phyloP scores from a whole-genome alignment of 2,113 vertebrate genomes.

The Setophaga coronata region DNA sequence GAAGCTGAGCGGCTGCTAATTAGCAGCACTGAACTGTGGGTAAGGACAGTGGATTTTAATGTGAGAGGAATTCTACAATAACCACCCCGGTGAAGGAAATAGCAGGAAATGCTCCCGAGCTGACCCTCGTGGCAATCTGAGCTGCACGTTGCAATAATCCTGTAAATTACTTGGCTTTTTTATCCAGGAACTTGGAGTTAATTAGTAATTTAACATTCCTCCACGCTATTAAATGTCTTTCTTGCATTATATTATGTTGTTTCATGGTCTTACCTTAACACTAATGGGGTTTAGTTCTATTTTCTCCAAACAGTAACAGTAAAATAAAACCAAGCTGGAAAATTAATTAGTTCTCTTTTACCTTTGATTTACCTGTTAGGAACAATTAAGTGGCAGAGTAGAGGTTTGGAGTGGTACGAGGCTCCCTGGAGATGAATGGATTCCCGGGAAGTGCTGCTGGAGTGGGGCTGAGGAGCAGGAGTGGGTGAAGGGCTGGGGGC shows the following conservation, averaged over 20 bases:
- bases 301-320: slow-evolving; percentile 86
- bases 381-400: slow-evolving; percentile 77
- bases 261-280: slow-evolving; percentile 88
- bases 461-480: slow-evolving; percentile 17
- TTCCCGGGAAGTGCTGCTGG: slow-evolving; percentile 46
- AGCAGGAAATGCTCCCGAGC: slow-evolving; percentile 78
- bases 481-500: background rate
- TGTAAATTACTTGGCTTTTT: slow-evolving; percentile 86
- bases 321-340: slow-evolving; percentile 82
- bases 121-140: slow-evolving; percentile 83
- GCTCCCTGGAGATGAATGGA: slow-evolving; percentile 55
- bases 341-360: slow-evolving; percentile 87
- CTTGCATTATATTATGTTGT: slow-evolving; percentile 88
- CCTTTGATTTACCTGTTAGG: slow-evolving; percentile 85
- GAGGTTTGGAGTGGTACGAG: slow-evolving; percentile 61
- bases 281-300: slow-evolving; percentile 88
- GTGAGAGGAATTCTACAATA: slow-evolving; percentile 79
- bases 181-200: slow-evolving; percentile 85
- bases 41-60: slow-evolving; percentile 80
- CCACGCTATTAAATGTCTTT: slow-evolving; percentile 87
- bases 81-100: slow-evolving; percentile 65
- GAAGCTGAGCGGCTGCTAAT: slow-evolving; percentile 81
- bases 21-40: slow-evolving; percentile 85
- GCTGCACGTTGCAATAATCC: slow-evolving; percentile 84
- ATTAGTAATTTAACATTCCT: slow-evolving; percentile 89